Evolutionary conservation across 2,797 vertebrate genomes (phyloP).

Genomic region (Gallirallus australis): DNA sequence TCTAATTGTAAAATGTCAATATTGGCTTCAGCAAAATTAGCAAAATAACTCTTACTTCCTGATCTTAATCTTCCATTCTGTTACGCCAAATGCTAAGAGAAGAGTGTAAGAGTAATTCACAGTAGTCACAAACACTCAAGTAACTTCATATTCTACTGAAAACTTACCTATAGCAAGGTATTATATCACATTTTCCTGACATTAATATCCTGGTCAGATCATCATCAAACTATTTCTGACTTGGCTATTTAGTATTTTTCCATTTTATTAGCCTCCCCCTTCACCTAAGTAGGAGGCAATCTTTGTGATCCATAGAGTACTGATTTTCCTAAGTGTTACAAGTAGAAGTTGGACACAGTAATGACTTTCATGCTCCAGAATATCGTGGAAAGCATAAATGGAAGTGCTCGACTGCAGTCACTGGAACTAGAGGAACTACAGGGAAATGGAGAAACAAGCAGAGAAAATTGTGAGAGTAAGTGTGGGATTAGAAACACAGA

Average conservation of each 20-base stretch:
- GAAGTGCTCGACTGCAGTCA: background rate
- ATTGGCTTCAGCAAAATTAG: background rate
- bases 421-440: background rate
- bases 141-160: background rate
- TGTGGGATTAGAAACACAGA: background rate
- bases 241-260: background rate
- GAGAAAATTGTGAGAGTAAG: background rate
- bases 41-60: background rate
- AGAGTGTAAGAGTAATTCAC: background rate
- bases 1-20: background rate
- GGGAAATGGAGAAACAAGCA: background rate
- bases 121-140: constrained; percentile 22
- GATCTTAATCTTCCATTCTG: background rate
- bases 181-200: constrained; percentile 1
- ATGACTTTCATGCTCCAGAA: background rate
- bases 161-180: background rate
- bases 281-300: background rate
- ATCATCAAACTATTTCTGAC: background rate
- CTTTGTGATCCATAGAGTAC: background rate
- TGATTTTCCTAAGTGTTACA: background rate
- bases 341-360: background rate
- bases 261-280: background rate
- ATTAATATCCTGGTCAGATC: background rate
- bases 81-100: background rate
- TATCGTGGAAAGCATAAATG: background rate